Base-by-base conservation (phyloP, 2,888 invertebrate species). In the Standfussiana lucernea region DNA sequence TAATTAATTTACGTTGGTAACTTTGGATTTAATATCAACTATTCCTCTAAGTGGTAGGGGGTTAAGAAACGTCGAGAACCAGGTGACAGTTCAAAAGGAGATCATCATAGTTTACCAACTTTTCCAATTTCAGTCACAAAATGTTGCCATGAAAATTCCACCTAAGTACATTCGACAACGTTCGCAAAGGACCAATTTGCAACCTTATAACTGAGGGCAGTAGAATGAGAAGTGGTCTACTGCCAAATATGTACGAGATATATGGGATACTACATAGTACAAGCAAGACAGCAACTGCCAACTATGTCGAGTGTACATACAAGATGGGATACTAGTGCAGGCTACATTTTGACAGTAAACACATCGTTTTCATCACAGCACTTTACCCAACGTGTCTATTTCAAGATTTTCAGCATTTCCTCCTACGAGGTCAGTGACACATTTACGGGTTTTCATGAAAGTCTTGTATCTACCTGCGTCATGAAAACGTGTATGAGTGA, bases 361-460 rank as follows among this genome's bases (percentile, higher is more conserved):
- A 82, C 77, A 82, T 85, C 32, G 77, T 85, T 78, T 82, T 56
- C 83, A 85, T 85, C 85, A 85, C 53, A 82, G 65, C 82, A 64
- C 59, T 61, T 75, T 11, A 59, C 65, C 10, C 18, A 68, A 79
- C 65, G 69, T 81, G 83, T 85, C 83, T 85, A 88, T 90, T 90
- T 89, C 76, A 79, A 79, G 84, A 74, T 77, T 80, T 89, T 84
- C 84, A 84, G 64, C 74, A 73, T 73, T 83, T 85, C 81, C 80
- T 75, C 70, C 68, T 77, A 76, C 56, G 79, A 84, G 90, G 81
- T 88, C 89, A 85, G 78, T 87, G 90, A 90, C 89, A 84, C 76
- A 75, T 87, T 87, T 84, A 88, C 83, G 28, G 79, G 80, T 82
- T 82, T 89, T 83, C 85, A 79, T 79, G 89, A 88, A 88, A 86